phyloP scores from a whole-genome alignment of 2,113 vertebrate genomes.

The Rhynchomys soricoides region DNA sequence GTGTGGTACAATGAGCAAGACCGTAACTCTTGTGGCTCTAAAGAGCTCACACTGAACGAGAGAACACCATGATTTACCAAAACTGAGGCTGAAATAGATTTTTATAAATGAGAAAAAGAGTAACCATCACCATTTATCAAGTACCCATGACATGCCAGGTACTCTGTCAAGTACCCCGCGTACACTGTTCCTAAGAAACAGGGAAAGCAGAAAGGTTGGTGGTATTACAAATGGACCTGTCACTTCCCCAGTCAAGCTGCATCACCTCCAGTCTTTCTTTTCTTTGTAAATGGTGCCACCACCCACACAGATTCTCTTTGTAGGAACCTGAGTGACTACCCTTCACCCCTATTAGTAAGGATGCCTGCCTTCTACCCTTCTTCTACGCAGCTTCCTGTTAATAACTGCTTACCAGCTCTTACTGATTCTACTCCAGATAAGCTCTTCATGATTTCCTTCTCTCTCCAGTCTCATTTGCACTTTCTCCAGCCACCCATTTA shows the following conservation, averaged over 20 bases:
- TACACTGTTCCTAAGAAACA: not conserved
- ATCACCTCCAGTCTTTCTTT: not conserved
- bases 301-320: accelerated
- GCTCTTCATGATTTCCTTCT: not conserved
- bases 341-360: not conserved
- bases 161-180: not conserved
- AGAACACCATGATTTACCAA: constrained; percentile 74
- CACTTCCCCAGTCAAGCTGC: not conserved
- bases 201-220: constrained; percentile 11
- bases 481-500: not conserved
- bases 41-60: constrained; percentile 82
- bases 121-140: constrained; percentile 59
- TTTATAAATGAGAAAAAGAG: constrained; percentile 61
- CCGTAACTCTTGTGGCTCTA: constrained; percentile 82
- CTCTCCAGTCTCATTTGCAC: not conserved
- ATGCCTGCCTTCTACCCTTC: not conserved
- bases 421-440: not conserved
- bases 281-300: not conserved
- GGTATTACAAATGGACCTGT: not conserved
- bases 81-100: constrained; percentile 82
- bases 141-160: constrained; percentile 26
- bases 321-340: not conserved
- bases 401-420: not conserved
- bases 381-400: not conserved
- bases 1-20: constrained; percentile 81